Conservation (phyloP, 2,113 vertebrate genomes). For the Fukomys damarensis region DNA sequence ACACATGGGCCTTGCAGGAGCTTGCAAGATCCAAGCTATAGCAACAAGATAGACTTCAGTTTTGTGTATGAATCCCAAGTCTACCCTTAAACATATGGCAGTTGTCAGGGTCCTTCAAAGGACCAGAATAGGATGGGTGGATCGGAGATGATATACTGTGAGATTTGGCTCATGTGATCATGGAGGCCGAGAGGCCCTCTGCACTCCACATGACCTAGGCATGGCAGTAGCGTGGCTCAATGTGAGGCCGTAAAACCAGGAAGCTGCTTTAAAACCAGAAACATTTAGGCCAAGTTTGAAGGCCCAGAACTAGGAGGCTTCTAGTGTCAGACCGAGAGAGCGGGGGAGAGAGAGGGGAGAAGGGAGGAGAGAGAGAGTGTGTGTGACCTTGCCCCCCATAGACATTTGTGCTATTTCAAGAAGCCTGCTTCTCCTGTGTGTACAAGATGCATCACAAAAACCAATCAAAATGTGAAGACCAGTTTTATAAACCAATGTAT, state of each 20-base stretch:
- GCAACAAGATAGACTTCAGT: not conserved
- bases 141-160: not conserved
- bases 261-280: not conserved
- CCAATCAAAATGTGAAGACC: not conserved
- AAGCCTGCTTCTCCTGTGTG: not conserved
- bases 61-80: not conserved
- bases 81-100: not conserved
- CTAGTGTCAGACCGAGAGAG: too few relatives aligned
- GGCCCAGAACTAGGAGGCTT: not conserved
- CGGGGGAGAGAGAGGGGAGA: too few relatives aligned
- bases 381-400: not conserved
- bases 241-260: not conserved
- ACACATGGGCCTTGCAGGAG: not conserved
- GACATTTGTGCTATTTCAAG: not conserved
- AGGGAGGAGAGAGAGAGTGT: too few relatives aligned
- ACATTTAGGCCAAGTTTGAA: not conserved
- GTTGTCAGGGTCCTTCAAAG: not conserved
- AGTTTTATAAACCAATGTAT: constrained; percentile 32
- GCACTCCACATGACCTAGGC: not conserved
- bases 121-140: not conserved
- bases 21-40: not conserved
- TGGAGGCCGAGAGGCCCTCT: not conserved
- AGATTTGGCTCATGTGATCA: not conserved
- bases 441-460: not conserved
- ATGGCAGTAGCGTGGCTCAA: not conserved